phyloP scores from a whole-genome alignment of 2,113 vertebrate genomes.

The Nymphicus hollandicus region DNA sequence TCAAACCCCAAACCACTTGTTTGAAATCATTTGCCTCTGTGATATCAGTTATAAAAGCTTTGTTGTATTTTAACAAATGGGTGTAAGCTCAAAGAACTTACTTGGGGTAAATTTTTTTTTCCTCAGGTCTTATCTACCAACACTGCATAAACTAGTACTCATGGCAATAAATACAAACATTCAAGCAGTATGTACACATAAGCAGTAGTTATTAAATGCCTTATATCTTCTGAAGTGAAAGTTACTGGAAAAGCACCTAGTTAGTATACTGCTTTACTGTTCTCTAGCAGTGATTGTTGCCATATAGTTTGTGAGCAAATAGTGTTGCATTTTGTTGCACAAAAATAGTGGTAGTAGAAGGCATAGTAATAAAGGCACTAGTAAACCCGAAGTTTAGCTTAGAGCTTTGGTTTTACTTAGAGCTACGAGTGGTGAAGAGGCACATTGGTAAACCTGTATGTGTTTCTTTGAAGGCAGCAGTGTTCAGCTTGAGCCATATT shows the following conservation, averaged over 20 bases:
- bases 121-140: background rate
- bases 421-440: background rate
- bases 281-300: background rate
- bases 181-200: background rate
- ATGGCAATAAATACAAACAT: fast-evolving
- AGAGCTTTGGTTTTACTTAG: background rate
- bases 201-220: background rate
- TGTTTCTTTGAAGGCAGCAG: background rate
- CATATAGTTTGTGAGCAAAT: background rate
- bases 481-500: background rate
- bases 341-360: background rate
- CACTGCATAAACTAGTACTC: background rate
- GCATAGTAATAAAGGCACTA: background rate
- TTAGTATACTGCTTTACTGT: background rate
- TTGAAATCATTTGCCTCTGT: background rate
- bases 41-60: background rate
- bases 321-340: background rate
- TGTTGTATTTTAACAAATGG: background rate
- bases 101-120: background rate
- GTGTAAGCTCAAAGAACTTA: background rate
- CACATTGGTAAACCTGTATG: fast-evolving
- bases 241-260: background rate
- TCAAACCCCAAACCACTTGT: background rate
- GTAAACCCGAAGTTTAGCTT: background rate
- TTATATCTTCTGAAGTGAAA: background rate